Conservation (phyloP, 2,113 vertebrate species). For the Hydrochoerus hydrochaeris region DNA sequence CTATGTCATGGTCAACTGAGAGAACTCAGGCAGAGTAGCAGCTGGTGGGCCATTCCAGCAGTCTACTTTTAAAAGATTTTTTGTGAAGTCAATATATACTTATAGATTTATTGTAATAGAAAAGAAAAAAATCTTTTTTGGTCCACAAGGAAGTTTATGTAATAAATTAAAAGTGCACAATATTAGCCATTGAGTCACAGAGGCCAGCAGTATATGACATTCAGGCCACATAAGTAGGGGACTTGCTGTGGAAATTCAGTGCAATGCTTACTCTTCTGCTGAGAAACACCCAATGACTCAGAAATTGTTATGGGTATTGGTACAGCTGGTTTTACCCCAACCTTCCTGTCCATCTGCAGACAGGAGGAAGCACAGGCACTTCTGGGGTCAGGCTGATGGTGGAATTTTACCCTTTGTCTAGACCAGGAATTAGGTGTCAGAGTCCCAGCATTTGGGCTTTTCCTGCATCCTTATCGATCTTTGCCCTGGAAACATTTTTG, state of each 20-base stretch:
- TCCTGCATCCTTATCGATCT: constrained; percentile 95
- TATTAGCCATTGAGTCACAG: background rate
- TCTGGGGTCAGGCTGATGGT: constrained; percentile 85
- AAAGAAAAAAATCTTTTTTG: background rate
- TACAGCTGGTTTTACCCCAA: constrained; percentile 68
- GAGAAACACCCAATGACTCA: background rate
- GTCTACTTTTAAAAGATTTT: constrained; percentile 2
- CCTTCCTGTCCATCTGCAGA: constrained; percentile 91
- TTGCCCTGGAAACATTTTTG: constrained; percentile 91
- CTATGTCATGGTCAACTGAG: constrained; percentile 40
- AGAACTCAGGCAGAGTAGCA: background rate
- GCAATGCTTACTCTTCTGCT: background rate
- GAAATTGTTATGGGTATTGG: constrained; percentile 85
- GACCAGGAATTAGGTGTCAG: constrained; percentile 92
- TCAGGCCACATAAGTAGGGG: background rate
- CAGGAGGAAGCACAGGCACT: constrained; percentile 89
- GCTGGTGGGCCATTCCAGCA: background rate
- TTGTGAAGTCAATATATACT: constrained; percentile 69
- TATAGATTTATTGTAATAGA: constrained; percentile 68
- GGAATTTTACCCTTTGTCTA: constrained; percentile 85
- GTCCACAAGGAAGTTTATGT: constrained; percentile 48
- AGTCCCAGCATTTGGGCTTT: constrained; percentile 96
- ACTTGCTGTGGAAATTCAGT: background rate
- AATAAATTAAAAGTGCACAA: constrained; percentile 69
- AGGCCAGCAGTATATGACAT: background rate